phyloP scores from a whole-genome alignment of 2,888 invertebrate genomes.

The Thysanoteuthis rhombus region DNA sequence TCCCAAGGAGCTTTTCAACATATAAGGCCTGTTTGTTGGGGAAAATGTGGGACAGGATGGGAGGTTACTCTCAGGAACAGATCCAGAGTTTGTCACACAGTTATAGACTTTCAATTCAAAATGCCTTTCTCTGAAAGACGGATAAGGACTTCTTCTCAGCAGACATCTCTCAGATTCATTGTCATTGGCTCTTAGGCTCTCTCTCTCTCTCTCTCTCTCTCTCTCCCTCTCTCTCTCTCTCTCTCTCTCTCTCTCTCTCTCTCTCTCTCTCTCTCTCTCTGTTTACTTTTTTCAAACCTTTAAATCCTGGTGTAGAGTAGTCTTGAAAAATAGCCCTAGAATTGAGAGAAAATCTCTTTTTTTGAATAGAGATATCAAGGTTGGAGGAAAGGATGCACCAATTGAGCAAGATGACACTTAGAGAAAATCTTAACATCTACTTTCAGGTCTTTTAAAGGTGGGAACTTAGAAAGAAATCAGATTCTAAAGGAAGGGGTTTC shows the following conservation, averaged over 20 bases:
- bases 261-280: no score
- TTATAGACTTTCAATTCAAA: neutral
- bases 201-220: neutral
- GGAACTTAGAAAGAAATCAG: no score
- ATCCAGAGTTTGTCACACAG: neutral
- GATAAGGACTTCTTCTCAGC: no score
- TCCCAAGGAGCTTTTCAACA: neutral
- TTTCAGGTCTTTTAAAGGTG: no score
- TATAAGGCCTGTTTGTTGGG: neutral
- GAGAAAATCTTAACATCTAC: no score
- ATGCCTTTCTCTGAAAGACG: neutral
- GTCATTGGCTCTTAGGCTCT: neutral
- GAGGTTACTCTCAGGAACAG: neutral
- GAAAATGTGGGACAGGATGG: neutral
- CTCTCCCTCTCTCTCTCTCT: neutral
- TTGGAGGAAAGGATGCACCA: no score
- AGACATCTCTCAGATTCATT: neutral
- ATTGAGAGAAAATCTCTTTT: no score
- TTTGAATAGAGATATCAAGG: no score
- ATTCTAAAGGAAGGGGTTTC: no score
- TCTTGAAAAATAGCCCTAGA: neutral
- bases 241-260: no score
- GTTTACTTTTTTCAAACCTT: no score
- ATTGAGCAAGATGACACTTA: no score
- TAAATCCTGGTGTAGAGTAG: neutral